Evolutionary conservation across 2,113 vertebrate genomes (phyloP).

Genomic region (Sarotherodon lohbergeri): DNA sequence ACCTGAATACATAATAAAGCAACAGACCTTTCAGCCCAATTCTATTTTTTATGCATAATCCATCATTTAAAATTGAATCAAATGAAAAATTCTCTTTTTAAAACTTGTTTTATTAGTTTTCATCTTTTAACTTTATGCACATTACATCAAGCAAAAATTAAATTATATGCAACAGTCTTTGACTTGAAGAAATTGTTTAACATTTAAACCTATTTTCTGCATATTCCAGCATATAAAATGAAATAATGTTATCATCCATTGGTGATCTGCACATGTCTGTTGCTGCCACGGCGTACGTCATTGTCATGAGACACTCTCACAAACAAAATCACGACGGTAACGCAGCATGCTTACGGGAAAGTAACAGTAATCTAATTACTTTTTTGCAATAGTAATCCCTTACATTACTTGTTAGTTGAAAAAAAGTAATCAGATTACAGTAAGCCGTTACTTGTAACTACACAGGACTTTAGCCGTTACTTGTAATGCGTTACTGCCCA

Average conservation of each 20-base stretch:
- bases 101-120: background rate
- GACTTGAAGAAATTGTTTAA: accelerated
- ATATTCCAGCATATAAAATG: background rate
- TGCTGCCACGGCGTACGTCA: no score
- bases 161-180: accelerated
- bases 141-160: accelerated
- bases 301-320: background rate
- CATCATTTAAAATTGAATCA: accelerated
- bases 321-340: background rate
- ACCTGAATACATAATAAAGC: accelerated
- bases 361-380: background rate
- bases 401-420: accelerated
- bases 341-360: background rate
- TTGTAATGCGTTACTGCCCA: background rate
- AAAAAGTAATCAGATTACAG: background rate
- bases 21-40: accelerated
- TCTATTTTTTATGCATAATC: no score
- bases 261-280: accelerated
- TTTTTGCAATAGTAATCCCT: background rate
- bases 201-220: accelerated
- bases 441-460: background rate
- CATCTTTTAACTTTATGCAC: background rate
- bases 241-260: accelerated
- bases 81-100: accelerated
- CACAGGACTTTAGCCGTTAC: background rate